These are phyloP conservation scores for Rhinoderma darwinii DNA, from an alignment of 2,113 vertebrate species.

Conservation along the genomic window DNA sequence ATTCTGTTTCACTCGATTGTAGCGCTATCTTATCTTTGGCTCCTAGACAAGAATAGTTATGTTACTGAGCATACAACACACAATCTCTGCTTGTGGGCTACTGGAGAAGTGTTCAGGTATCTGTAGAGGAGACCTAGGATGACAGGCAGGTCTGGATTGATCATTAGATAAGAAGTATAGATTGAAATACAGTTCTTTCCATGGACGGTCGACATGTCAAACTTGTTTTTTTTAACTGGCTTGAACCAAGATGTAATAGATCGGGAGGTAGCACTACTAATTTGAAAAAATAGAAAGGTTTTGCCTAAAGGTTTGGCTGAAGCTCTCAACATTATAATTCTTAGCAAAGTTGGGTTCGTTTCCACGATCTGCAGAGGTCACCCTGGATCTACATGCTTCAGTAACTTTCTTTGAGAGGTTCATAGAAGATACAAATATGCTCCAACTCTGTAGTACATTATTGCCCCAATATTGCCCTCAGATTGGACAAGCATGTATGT, in stretches of 20 bases:
- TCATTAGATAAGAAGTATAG: background rate
- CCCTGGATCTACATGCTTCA: no score
- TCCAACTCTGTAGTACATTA: no score
- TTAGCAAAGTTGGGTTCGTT: no score
- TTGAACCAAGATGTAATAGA: background rate
- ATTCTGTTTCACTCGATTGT: constrained; percentile 26
- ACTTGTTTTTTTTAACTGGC: background rate
- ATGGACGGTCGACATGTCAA: background rate
- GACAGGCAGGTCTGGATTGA: no score
- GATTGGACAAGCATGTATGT: no score
- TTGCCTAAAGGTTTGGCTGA: no score
- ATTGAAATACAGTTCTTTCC: background rate
- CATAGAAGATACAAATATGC: no score
- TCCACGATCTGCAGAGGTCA: no score
- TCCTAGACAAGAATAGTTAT: background rate
- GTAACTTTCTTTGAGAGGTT: no score
- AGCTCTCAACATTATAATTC: no score
- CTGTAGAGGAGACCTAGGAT: background rate
- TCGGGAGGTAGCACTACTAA: background rate
- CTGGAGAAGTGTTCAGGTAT: background rate
- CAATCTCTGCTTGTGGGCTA: background rate
- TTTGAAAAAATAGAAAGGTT: no score
- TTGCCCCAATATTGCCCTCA: no score
- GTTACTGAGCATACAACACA: constrained; percentile 9
- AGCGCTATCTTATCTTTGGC: constrained; percentile 50